Evolutionary conservation across 2,888 invertebrate species (phyloP), one percentile per base, ranked within the genome.

Genomic region (Rutpela maculata): DNA sequence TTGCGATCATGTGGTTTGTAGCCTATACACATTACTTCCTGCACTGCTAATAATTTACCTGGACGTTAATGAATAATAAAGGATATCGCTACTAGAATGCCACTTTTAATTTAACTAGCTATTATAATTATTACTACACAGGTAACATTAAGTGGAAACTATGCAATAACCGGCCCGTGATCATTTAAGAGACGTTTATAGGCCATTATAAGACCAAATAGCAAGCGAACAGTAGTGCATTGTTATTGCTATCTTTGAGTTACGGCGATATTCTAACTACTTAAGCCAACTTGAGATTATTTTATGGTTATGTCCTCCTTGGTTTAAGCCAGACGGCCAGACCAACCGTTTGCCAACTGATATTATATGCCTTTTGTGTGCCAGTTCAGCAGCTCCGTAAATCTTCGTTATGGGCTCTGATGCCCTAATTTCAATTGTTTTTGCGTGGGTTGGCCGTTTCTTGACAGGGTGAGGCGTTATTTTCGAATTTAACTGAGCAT

Each of bases 211-310:
- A 35, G 65, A 18, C 65, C 65, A 38, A 38, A 43, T 18, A 65
- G 65, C 17, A 65, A 65, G 65, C 65, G 43, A 43, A 15, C 35
- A 38, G 65, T 18, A 65, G n/a, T 35, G 26, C 63, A 19, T 35
- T 43, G 65, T 38, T 65, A 43, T 43, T 65, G 65, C 65, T 38
- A 65, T 65, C 65, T 65, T 65, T 65, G 65, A 65, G 19, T 65
- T 65, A 65, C 65, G 65, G 65, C 65, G 10, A 35, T 65, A 65
- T 59, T 22, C 59, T 22, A 22, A 43, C 65, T 65, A 31, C 65
- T 65, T 65, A 65, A 65, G 65, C 65, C 65, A 43, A 65, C 65
- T 65, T 18, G 65, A 38, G 65, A 65, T 65, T 65, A 43, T 43
- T 65, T 65, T 65, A 65, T 65, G 38, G 65, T 38, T 43, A 43